Evolutionary conservation across 2,113 vertebrate species (phyloP), one percentile per base, ranked within the genome.

Genomic region (Montifringilla adamsi): DNA sequence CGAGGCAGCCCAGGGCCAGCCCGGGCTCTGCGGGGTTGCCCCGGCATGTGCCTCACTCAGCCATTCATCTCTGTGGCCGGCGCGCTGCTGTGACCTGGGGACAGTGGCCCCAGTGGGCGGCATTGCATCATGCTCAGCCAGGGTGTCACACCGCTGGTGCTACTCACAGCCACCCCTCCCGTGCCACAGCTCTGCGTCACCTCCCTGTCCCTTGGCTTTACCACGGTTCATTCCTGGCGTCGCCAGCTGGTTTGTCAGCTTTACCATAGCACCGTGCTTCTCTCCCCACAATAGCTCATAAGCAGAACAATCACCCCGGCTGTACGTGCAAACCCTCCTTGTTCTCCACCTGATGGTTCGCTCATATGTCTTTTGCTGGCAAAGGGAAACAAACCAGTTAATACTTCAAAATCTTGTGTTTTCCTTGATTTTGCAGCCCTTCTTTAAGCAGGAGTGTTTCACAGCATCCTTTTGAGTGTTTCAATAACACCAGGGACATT

Each of bases 51-150:
- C 75, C 47, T 2, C 35, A 2, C 10, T 20, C 55, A 3, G 41
- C 50, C 18, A 0, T 8, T 27, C 43, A 0, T 9, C 35, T 7
- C 46, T 1, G 7, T 0, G 13, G 49, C 67, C 8, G 41, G 30
- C 2, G 22, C 3, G 9, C 60, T 9, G 59, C 26, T 1, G 14
- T 5, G 78, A 3, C 23, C 2, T 0, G 18, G 4, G 10, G 19
- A 52, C 26, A 30, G 69, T 1, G 6, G 52, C 84, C 39, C 11
- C 1, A 0, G 60, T 1, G 35, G 74, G 2, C 4, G 6, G 58
- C 41, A 0, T 68, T 83, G 78, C 82, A 18, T 41, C 92, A 20
- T 4, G 50, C 37, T 14, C 14, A 1, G 52, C 83, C 10, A 0
- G 3, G 4, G 16, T 3, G 15, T 58, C 82, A 52, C 70, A 4